These are phyloP conservation scores for Pseudomyrmex sp. DNA, from an alignment of 1,140 invertebrate species.

Conservation along the genomic window DNA sequence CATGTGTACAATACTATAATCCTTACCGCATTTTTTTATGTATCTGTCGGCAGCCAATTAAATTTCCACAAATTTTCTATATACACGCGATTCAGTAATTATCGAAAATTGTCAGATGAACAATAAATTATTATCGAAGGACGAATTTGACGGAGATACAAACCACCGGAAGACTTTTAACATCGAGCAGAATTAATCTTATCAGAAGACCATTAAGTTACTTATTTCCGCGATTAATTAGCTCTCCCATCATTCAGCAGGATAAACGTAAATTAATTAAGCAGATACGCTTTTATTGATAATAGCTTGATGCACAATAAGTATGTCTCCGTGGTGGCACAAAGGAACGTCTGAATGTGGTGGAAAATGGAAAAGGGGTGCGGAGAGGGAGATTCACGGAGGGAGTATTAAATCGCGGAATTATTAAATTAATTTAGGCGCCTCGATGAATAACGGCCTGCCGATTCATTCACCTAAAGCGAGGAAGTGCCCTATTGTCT, in stretches of 20 bases:
- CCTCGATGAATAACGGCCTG: conserved; percentile 56
- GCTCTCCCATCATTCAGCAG: background rate
- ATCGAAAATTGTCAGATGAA: background rate
- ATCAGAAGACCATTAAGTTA: conserved; percentile 7
- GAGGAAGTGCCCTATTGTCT: conserved; percentile 44
- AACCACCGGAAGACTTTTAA: background rate
- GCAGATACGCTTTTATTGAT: conserved; percentile 38
- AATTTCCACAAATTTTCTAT: background rate
- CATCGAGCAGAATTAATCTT: background rate
- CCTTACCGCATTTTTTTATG: background rate
- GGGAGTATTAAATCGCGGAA: conserved; percentile 53
- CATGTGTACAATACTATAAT: background rate
- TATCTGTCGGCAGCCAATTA: background rate
- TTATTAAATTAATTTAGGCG: conserved; percentile 63
- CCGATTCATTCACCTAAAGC: conserved; percentile 34
- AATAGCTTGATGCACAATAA: conserved; percentile 34
- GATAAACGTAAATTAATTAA: conserved; percentile 36
- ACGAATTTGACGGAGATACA: conserved; percentile 3
- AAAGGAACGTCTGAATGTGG: conserved; percentile 31
- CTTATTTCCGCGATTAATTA: conserved; percentile 49
- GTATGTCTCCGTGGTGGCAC: conserved; percentile 3
- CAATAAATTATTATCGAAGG: conserved; percentile 17
- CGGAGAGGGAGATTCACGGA: conserved; percentile 5
- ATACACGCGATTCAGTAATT: background rate
- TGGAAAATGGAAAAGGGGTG: conserved; percentile 36